These are phyloP conservation scores for Dryocosmus kuriphilus DNA, from an alignment of 2,888 invertebrate species.

Conservation along the genomic window DNA sequence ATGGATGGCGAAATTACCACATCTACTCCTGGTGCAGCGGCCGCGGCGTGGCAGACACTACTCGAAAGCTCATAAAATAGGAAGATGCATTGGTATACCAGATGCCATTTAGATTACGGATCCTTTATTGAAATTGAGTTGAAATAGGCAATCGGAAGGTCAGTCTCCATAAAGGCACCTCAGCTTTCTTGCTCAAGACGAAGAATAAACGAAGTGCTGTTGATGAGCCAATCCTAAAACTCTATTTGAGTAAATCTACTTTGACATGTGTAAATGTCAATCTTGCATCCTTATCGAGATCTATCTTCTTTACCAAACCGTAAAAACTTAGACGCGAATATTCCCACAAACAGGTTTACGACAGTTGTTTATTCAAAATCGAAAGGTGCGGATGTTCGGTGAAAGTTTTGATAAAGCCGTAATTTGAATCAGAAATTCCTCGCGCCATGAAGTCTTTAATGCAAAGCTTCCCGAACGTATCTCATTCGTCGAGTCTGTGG, in stretches of 20 bases:
- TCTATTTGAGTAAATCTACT: slow-evolving; percentile 34
- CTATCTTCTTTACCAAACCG: background rate
- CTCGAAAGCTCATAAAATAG: slow-evolving; percentile 54
- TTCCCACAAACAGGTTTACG: background rate
- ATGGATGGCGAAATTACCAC: slow-evolving; percentile 54
- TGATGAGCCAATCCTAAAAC: slow-evolving; percentile 27
- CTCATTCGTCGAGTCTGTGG: no score
- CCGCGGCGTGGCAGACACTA: slow-evolving; percentile 49
- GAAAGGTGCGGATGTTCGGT: background rate
- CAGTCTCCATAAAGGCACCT: slow-evolving; percentile 11
- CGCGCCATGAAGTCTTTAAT: background rate
- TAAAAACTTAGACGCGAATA: slow-evolving; percentile 1
- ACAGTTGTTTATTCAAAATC: slow-evolving; percentile 11
- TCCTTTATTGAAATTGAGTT: slow-evolving; percentile 56
- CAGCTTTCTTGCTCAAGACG: slow-evolving; percentile 17
- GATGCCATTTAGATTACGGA: slow-evolving; percentile 52
- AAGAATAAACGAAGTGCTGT: slow-evolving; percentile 8
- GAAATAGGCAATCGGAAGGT: slow-evolving; percentile 44
- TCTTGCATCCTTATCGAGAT: slow-evolving; percentile 26
- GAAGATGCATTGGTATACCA: slow-evolving; percentile 45
- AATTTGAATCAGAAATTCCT: slow-evolving; percentile 1
- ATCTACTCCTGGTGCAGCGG: slow-evolving; percentile 49
- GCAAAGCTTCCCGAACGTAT: no score
- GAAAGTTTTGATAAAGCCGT: slow-evolving; percentile 12
- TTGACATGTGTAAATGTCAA: slow-evolving; percentile 19